phyloP scores from a whole-genome alignment of 64 coral and sea anemone genomes.

The Montipora foliosa region DNA sequence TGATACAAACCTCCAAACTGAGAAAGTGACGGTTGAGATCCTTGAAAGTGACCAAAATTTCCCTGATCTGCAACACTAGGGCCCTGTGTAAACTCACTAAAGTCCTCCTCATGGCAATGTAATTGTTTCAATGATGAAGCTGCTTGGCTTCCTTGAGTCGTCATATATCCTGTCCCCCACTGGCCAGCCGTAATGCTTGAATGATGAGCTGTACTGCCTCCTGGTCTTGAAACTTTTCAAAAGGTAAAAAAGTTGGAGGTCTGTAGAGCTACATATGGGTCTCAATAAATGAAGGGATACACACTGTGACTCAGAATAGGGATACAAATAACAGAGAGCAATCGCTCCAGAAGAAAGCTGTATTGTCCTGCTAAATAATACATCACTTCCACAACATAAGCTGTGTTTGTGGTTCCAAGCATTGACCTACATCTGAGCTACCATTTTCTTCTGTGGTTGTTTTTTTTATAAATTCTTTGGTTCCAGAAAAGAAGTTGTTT shows the following conservation, averaged over 20 bases:
- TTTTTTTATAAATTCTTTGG: too few species aligned
- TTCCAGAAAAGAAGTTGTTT: too few species aligned
- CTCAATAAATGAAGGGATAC: too few species aligned
- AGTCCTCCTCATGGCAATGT: background rate
- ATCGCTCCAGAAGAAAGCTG: too few species aligned
- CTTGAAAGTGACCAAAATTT: conserved; percentile 66
- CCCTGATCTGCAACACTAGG: conserved; percentile 6
- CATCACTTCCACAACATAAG: too few species aligned
- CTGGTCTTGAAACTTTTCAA: conserved; percentile 21
- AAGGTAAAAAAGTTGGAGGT: background rate
- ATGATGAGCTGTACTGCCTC: background rate
- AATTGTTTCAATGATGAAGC: background rate
- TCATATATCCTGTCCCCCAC: conserved; percentile 45
- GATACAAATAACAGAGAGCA: too few species aligned
- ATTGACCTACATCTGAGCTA: too few species aligned
- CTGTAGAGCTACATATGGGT: too few species aligned
- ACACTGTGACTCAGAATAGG: too few species aligned
- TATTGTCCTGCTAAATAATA: too few species aligned
- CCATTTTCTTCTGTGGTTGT: too few species aligned
- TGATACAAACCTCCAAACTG: conserved; percentile 24
- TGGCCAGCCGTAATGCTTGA: conserved; percentile 1
- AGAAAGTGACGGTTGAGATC: background rate
- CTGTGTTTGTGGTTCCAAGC: too few species aligned
- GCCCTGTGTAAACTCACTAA: conserved; percentile 47
- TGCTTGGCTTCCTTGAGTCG: background rate